phyloP scores from a whole-genome alignment of 1,140 invertebrate species.

The Aleiodes sp. region DNA sequence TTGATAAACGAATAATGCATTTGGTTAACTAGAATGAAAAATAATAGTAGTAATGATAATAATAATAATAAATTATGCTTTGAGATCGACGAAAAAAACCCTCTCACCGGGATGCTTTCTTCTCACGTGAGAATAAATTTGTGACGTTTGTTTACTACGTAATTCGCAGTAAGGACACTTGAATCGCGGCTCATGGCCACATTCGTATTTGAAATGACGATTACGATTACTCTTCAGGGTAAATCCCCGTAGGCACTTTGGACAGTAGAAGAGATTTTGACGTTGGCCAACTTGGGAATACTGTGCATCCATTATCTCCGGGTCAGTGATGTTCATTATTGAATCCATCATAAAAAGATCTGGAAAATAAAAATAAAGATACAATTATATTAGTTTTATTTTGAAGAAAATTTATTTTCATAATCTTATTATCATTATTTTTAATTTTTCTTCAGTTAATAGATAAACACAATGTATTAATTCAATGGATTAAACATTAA shows the following conservation, averaged over 20 bases:
- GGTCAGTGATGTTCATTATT: conserved; percentile 29
- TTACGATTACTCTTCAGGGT: conserved; percentile 81
- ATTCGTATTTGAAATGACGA: conserved; percentile 85
- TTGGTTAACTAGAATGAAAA: not conserved
- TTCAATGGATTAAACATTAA: not conserved
- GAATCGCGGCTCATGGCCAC: conserved; percentile 81
- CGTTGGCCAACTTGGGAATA: not conserved
- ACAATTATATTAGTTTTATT: not conserved
- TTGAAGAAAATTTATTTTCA: not conserved
- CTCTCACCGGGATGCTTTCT: conserved; percentile 45
- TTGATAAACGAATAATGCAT: not conserved
- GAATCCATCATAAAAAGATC: conserved; percentile 36
- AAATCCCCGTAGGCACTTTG: conserved; percentile 79
- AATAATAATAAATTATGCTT: conserved; percentile 17
- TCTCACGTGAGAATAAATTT: conserved; percentile 76
- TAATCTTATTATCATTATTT: not conserved
- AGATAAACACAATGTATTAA: not conserved
- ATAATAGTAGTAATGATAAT: no score
- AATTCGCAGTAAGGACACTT: conserved; percentile 80
- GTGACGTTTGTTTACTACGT: conserved; percentile 81
- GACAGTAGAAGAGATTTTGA: conserved; percentile 67
- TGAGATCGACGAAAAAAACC: conserved; percentile 45
- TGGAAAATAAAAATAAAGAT: conserved; percentile 31
- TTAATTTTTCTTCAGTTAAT: not conserved
- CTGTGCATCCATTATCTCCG: not conserved